Base-by-base conservation (phyloP, 1,140 invertebrate species). In the Eurosta solidaginis region DNA sequence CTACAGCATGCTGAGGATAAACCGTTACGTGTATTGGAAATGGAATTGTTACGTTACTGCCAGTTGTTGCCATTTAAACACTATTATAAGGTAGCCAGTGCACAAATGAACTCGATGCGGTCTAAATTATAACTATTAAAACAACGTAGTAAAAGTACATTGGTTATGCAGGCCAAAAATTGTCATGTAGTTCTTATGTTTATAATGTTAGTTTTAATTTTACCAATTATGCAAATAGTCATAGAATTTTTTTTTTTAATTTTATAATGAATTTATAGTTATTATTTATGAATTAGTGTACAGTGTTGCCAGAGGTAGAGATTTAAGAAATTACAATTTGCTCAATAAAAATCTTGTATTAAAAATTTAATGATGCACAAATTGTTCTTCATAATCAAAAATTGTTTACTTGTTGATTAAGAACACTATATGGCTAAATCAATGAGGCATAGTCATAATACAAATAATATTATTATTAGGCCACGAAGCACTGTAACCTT, bases 61-160 rank as follows among this genome's bases (percentile, higher is more conserved):
- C 82, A 86, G 63, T 77, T 86, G 10, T 84, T 86, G 85, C 85
- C 85, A 50, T 86, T 86, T 42, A 81, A 82, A 29, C 82, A 85
- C 44, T 86, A 86, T 79, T 85, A 83, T 68, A 82, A 77, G 10
- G 81, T 82, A 77, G 81, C 84, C 75, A 85, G 82, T 63, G 78
- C 82, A 74, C 84, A 85, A 81, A 81, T 85, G n/a, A 82, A 85
- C 45, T 78, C 36, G 80, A 83, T 47, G 82, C 82, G 85, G 79
- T 85, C 85, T 63, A 86, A 86, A 44, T 86, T 86, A 86, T 86
- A 86, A 86, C 85, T 83, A 81, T 74, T 80, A 81, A 85, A 83
- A 52, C 44, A 45, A 27, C 27, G 73, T 47, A 74, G 40, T 6
- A 74, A 17, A 74, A 73, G 22, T 77, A 14, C 22, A 73, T 33